Evolutionary conservation across 2,888 invertebrate species (phyloP).

Genomic region (Hermodice carunculata): DNA sequence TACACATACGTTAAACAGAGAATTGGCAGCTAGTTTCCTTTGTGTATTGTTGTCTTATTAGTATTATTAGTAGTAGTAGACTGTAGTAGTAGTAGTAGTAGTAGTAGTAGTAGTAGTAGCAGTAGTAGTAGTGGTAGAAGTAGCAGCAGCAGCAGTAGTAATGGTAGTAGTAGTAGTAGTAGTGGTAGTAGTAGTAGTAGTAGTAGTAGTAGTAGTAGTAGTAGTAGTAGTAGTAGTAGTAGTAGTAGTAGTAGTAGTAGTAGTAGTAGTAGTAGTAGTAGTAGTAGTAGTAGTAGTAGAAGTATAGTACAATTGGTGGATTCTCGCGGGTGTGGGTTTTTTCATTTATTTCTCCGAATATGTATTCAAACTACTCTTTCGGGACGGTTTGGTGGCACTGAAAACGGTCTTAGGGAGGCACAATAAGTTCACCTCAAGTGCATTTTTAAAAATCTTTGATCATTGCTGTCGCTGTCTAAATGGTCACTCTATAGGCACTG

Average conservation of each 20-base stretch:
- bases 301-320: too few relatives aligned
- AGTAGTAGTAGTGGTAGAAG: slow-evolving; percentile 19
- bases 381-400: too few relatives aligned
- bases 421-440: too few relatives aligned
- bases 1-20: too few relatives aligned
- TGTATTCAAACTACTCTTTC: too few relatives aligned
- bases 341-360: too few relatives aligned
- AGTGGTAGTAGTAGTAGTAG: slow-evolving; percentile 23
- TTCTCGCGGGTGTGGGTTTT: too few relatives aligned
- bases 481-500: too few relatives aligned
- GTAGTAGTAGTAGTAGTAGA: slow-evolving; percentile 12
- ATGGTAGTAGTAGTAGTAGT: slow-evolving; percentile 23
- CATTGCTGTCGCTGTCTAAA: too few relatives aligned
- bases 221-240: slow-evolving; percentile 18
- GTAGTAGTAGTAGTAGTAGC: slow-evolving; percentile 17
- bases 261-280: slow-evolving; percentile 12
- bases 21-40: too few relatives aligned
- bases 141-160: slow-evolving; percentile 15
- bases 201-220: slow-evolving; percentile 22
- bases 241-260: slow-evolving; percentile 17
- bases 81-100: slow-evolving; percentile 19
- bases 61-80: slow-evolving; percentile 23
- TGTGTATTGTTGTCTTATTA: slow-evolving; percentile 11
- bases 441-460: too few relatives aligned
- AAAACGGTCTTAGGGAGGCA: too few relatives aligned